These are phyloP conservation scores for Subanguina moxae DNA, from an alignment of 1,140 invertebrate species.

Conservation along the genomic window DNA sequence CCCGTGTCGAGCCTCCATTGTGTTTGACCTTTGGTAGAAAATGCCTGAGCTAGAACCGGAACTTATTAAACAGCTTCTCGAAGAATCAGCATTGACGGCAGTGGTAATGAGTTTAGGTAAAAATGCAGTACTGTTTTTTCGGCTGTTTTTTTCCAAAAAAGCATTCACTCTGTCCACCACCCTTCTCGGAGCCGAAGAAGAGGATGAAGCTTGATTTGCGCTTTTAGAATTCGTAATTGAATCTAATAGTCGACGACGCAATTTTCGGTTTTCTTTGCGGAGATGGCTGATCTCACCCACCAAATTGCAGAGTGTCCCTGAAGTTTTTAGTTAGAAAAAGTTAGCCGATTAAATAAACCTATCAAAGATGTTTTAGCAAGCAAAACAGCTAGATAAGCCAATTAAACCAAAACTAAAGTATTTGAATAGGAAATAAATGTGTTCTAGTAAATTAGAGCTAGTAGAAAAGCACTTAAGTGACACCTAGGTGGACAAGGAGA, in stretches of 20 bases:
- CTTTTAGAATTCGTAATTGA: neutral
- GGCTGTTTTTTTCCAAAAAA: neutral
- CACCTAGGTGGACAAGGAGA: neutral
- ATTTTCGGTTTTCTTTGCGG: constrained; percentile 24
- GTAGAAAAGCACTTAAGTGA: neutral
- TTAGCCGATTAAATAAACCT: neutral
- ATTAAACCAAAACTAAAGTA: constrained; percentile 1
- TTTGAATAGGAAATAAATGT: neutral
- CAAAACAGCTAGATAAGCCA: neutral
- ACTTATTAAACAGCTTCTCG: neutral
- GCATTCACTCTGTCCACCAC: neutral
- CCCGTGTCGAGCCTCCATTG: neutral
- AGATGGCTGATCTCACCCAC: constrained; percentile 33
- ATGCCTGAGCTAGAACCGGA: constrained; percentile 1
- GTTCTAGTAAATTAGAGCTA: neutral
- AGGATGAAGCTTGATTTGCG: neutral
- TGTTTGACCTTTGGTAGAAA: neutral
- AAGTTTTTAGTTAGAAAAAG: neutral
- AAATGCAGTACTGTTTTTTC: neutral
- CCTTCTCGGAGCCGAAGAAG: neutral
- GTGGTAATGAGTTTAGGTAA: neutral
- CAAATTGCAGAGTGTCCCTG: constrained; percentile 32
- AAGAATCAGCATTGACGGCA: neutral
- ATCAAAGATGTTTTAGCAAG: neutral
- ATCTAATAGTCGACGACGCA: constrained; percentile 21